Evolutionary conservation across 2,113 vertebrate genomes (phyloP).

Genomic region (Aptenodytes forsteri): DNA sequence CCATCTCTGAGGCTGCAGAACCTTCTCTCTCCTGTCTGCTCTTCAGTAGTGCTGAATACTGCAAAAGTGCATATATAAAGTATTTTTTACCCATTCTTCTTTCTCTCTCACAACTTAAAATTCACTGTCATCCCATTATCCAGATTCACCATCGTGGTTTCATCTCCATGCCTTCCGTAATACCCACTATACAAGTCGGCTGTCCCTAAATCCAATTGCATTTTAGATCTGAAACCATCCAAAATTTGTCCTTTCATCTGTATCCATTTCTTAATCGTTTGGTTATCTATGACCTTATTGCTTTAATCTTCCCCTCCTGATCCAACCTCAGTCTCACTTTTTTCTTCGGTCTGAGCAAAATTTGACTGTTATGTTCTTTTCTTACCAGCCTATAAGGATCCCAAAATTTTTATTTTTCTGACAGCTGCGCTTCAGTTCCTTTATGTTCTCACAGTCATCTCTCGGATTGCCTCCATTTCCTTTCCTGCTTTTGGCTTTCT

Average conservation of each 20-base stretch:
- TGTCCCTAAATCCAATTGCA: neutral
- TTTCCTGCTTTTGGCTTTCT: neutral
- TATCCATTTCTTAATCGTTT: neutral
- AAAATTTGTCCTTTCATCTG: neutral
- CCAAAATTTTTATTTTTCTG: neutral
- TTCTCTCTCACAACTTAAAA: neutral
- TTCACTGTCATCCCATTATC: neutral
- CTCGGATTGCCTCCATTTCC: neutral
- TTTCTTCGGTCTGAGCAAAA: neutral
- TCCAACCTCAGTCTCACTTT: neutral
- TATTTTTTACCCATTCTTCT: neutral
- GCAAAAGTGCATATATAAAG: neutral
- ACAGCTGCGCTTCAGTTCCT: neutral
- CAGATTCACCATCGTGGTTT: neutral
- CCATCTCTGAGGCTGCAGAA: neutral
- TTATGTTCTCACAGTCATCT: neutral
- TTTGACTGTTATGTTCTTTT: neutral
- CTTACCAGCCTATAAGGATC: neutral
- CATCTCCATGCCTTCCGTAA: neutral
- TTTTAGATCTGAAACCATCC: neutral
- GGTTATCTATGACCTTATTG: neutral
- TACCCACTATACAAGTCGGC: accelerated
- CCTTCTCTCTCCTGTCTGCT: neutral
- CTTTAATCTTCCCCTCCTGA: neutral
- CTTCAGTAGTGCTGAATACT: neutral